Base-by-base conservation (phyloP, 2,113 vertebrate species). In the Mirza zaza region DNA sequence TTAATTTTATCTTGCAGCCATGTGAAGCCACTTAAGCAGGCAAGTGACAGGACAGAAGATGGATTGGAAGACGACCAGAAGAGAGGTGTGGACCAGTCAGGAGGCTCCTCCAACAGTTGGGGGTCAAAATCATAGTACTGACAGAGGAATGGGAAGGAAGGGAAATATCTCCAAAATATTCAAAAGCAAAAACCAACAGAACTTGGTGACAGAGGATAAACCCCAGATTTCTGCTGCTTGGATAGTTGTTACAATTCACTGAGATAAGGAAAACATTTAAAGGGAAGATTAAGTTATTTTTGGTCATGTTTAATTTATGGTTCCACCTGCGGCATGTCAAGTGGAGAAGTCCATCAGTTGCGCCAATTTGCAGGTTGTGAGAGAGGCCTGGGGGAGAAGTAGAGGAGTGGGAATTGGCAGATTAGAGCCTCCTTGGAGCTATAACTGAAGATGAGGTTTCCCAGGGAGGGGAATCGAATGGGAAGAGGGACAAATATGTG, bases 161-260 rank as follows among this genome's bases (percentile, higher is more conserved):
- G 5, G 11, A 29, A 6, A n/a, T 45, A 61, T 23, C 76, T 55
- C 50, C 32, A 55, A 63, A 95, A 92, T 63, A 68, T 32, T 81
- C 65, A 45, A 55, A 93, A 59, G 23, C 65, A 94, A 75, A 75
- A 80, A 63, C 45, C 39, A 86, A 42, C 25, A 52, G 52, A 76
- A 29, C 29, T 3, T 27, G 9, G 45, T 45, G 67, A 70, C 10
- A 42, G n/a, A 70, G 2, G 15, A 25, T 39, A 36, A 67, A 48
- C 10, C n/a, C 8, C 15, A 73, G 68, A 45, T 77, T 79, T 79
- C 52, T 65, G 9, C 75, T 61, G n/a, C 42, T 55, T 45, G 45
- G 57, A 73, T 32, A 36, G 36, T 39, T 93, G 55, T 45, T 87
- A 76, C 15, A 39, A 73, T 34, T 90, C 52, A 45, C 29, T 3